Evolutionary conservation across 2,888 invertebrate genomes (phyloP), one percentile per base, ranked within the genome.

Genomic region (Adineta ricciae): DNA sequence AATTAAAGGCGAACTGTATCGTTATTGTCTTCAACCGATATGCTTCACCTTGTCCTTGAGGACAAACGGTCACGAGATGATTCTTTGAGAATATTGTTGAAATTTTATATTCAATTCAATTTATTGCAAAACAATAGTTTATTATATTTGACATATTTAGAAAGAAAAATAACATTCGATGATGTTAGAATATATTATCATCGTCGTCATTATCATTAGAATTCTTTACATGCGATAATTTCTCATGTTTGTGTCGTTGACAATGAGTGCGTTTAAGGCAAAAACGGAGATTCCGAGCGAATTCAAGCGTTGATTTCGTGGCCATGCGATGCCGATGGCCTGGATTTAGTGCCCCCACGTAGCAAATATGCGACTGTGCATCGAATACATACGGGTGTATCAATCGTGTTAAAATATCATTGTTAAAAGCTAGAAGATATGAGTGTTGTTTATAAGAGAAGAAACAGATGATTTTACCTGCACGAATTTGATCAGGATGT

Each of bases 271-370:
- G 24, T 78, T 78, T 78, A 14, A 78, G 41, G 41, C 78, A 78
- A 41, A 41, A 41, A 4, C 41, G 38, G 24, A 78, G 41, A 78
- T 38, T 78, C 24, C 41, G 78, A 41, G 78, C 78, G 24, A 78
- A 78, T 41, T 78, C 78, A n/a, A 78, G n/a, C n/a, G 78, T 78
- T 8, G 41, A 78, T 78, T 78, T 78, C 2, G 78, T 78, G 38
- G 38, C 78, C 8, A 19, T 78, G 11, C 78, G 78, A 78, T 78
- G 78, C n/a, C 78, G 38, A 41, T 78, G 78, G n/a, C 78, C 78
- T 21, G 78, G 78, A 78, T 78, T 38, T 24, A 78, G 2, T 78
- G 78, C 41, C 14, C 78, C 78, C 11, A 78, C n/a, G 41, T 78
- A 78, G n/a, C 41, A 78, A 38, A 78, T 41, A 38, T 78, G 38